Conservation (phyloP, 2,888 invertebrate species). For the Diadegma fenestrale region DNA sequence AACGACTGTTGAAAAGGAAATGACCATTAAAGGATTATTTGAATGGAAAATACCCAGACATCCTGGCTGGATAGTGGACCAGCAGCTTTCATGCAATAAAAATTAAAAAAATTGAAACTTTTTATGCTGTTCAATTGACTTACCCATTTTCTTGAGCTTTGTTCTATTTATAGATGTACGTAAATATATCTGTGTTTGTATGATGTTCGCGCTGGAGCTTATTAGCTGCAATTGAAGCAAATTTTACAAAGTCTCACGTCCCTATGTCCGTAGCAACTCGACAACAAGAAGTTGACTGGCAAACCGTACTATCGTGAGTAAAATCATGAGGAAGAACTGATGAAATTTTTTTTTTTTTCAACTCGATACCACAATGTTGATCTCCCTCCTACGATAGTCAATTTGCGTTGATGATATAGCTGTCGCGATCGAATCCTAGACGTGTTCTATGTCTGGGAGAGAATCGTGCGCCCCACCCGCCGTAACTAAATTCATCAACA, state of each 20-base stretch:
- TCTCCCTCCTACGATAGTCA: slow-evolving; percentile 21
- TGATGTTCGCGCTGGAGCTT: background rate
- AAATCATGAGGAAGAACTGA: slow-evolving; percentile 23
- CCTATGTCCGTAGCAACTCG: slow-evolving; percentile 8
- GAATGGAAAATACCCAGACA: background rate
- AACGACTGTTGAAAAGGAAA: slow-evolving; percentile 1
- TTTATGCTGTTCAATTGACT: background rate
- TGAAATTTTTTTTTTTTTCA: slow-evolving; percentile 26
- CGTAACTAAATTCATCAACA: slow-evolving; percentile 13
- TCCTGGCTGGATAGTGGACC: background rate
- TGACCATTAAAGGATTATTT: background rate
- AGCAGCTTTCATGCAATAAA: slow-evolving; percentile 35
- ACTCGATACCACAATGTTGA: background rate
- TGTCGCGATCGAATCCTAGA: slow-evolving; percentile 20
- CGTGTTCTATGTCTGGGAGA: slow-evolving; percentile 2
- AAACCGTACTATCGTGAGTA: slow-evolving; percentile 20
- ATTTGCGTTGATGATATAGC: slow-evolving; percentile 2
- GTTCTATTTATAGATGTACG: background rate
- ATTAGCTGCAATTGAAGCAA: slow-evolving; percentile 10
- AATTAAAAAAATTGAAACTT: slow-evolving; percentile 51
- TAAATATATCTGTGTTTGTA: background rate
- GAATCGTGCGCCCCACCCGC: slow-evolving; percentile 31
- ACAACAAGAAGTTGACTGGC: slow-evolving; percentile 18
- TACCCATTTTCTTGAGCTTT: slow-evolving; percentile 18
- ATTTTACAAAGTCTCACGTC: background rate